Base-by-base conservation (phyloP, 2,888 invertebrate genomes). In the Epinotia nisella region DNA sequence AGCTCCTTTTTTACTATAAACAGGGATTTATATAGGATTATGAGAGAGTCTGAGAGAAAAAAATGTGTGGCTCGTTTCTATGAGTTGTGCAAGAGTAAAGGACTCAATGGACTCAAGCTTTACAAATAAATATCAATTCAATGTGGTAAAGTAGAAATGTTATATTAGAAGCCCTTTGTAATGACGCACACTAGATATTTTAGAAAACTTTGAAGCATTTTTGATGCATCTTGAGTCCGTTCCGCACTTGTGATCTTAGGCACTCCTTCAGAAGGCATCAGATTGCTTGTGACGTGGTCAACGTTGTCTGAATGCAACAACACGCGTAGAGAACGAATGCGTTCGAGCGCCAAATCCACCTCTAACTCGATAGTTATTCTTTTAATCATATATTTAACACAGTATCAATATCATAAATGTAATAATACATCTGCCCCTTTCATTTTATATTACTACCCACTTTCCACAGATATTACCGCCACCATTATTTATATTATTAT, bases 241-340 rank as follows among this genome's bases (percentile, higher is more conserved):
- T 49, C 61, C 55, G 61, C 67, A 70, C 61, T 62, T 55, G 55
- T 55, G 61, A 53, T 55, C 59, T 49, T 21, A 29, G 58, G 49
- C 67, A 49, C 58, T 29, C n/a, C 17, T 49, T 56, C 13, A 24
- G 24, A 24, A 24, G 17, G 24, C 53, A 21, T 53, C 56, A 9
- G 24, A 10, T 58, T 24, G 41, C 35, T 19, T 49, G 17, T 15
- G 19, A 41, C n/a, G 62, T 58, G 39, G 39, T 53, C 80, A 81
- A 90, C 89, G 89, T 91, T 90, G 90, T 90, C 91, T 91, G 91
- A 93, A 91, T 92, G 92, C 91, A 90, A 90, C 81, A 78, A 90
- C 81, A 78, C 81, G 80, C n/a, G 41, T 45, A 24, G 41, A 39
- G 17, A 72, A 49, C n/a, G 24, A 56, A n/a, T 68, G 56, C 51